Conservation (phyloP, 2,797 vertebrate genomes). For the Anniella stebbinsi region DNA sequence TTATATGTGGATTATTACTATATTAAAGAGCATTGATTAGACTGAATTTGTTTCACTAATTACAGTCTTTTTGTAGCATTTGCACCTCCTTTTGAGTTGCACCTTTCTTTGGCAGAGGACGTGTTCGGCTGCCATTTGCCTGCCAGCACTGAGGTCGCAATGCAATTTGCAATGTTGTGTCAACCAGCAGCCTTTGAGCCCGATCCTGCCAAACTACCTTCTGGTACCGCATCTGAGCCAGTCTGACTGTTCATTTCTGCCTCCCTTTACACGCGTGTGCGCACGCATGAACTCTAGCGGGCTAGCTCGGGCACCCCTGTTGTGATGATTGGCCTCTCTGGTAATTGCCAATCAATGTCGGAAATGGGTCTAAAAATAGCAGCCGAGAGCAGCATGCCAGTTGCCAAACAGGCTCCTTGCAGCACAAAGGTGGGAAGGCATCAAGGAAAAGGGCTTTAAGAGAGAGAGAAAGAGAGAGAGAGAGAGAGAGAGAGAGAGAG, state of each 20-base stretch:
- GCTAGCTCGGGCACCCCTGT: not conserved
- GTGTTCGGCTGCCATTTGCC: not conserved
- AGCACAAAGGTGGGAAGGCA: not conserved
- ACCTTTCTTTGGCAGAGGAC: not conserved
- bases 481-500: too few relatives aligned
- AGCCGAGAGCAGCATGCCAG: not conserved
- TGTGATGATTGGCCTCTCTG: slow-evolving; percentile 21
- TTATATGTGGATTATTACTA: not conserved
- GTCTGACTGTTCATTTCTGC: not conserved
- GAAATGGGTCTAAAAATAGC: slow-evolving; percentile 67
- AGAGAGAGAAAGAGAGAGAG: too few relatives aligned
- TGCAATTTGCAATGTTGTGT: not conserved
- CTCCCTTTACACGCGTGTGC: not conserved
- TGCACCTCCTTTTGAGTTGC: not conserved
- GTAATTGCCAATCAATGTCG: slow-evolving; percentile 55
- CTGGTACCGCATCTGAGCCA: not conserved
- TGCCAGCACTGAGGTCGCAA: not conserved
- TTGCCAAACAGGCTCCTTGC: not conserved
- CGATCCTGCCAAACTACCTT: not conserved
- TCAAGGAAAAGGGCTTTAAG: not conserved
- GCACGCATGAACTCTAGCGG: not conserved
- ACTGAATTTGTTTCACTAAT: not conserved
- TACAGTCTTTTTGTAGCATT: not conserved
- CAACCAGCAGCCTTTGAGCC: not conserved
- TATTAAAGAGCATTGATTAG: slow-evolving; percentile 18